Evolutionary conservation across 2,113 vertebrate genomes (phyloP).

Genomic region (Sinocyclocheilus anshuiensis): DNA sequence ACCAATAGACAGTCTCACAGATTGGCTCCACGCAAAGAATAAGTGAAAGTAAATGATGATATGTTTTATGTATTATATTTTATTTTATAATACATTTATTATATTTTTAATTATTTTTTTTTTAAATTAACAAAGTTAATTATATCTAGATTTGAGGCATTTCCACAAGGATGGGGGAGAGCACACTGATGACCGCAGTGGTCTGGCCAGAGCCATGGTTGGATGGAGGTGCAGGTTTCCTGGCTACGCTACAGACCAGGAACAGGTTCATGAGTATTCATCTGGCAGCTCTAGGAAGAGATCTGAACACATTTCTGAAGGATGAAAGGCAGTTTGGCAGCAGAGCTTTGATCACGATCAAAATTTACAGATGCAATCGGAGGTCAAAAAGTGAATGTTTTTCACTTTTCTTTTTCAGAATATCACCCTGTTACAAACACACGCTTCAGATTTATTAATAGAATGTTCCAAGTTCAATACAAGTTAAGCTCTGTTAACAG

Average conservation of each 20-base stretch:
- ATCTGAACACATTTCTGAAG: constrained; percentile 17
- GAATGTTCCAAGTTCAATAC: neutral
- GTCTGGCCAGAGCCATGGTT: constrained; percentile 13
- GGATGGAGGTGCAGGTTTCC: constrained; percentile 20
- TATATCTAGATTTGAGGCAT: neutral
- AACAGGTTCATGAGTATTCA: constrained; percentile 21
- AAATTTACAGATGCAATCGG: constrained; percentile 53
- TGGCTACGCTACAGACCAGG: constrained; percentile 8
- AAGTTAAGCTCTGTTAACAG: neutral
- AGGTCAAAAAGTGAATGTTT: constrained; percentile 21
- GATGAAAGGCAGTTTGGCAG: constrained; percentile 13
- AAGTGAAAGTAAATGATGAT: neutral
- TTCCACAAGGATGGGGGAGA: neutral
- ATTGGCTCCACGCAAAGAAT: neutral
- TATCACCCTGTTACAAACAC: neutral
- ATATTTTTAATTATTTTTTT: neutral
- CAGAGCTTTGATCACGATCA: neutral
- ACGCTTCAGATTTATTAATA: neutral
- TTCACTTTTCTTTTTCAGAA: neutral
- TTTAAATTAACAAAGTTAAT: neutral
- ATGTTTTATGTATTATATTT: no score
- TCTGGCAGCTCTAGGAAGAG: constrained; percentile 11
- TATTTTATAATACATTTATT: no score
- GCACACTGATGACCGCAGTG: constrained; percentile 5
- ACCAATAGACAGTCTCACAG: neutral